These are phyloP conservation scores for Drosophila setifemur DNA, from an alignment of 1,140 invertebrate genomes.

Conservation along the genomic window DNA sequence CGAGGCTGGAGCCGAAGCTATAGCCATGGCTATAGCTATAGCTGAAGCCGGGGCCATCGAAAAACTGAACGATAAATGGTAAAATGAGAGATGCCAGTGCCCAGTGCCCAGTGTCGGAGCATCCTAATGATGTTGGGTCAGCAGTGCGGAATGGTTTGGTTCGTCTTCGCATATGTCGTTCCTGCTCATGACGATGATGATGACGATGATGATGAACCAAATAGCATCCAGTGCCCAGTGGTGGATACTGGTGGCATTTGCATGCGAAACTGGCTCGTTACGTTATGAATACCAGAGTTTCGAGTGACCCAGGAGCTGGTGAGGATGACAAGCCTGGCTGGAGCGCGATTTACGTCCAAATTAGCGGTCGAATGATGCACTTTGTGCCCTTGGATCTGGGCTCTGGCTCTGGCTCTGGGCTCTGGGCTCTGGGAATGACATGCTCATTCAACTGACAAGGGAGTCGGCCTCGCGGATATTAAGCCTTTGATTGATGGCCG, in stretches of 20 bases:
- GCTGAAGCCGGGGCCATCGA: too few relatives aligned
- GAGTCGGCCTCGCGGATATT: constrained; percentile 53
- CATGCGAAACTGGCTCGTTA: constrained; percentile 49
- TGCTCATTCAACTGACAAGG: constrained; percentile 25
- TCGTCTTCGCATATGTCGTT: constrained; percentile 30
- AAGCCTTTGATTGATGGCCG: constrained; percentile 47
- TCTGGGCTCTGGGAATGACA: constrained; percentile 12
- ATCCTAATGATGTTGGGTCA: constrained; percentile 46
- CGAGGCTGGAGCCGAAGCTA: background rate
- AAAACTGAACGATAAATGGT: constrained; percentile 47
- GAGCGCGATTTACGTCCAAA: constrained; percentile 47
- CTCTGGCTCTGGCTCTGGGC: constrained; percentile 1
- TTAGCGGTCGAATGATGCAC: constrained; percentile 48
- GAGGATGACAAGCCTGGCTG: constrained; percentile 18
- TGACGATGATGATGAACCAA: background rate
- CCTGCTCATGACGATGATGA: constrained; percentile 7
- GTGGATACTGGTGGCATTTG: constrained; percentile 38
- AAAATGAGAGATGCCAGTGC: constrained; percentile 39
- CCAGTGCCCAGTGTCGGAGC: background rate
- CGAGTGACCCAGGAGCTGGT: background rate
- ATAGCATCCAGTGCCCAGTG: background rate
- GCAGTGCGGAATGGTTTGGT: background rate
- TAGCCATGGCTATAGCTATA: too few relatives aligned
- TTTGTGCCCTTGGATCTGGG: constrained; percentile 31
- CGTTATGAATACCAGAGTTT: constrained; percentile 53